These are phyloP conservation scores for Lepas anatifera DNA, from an alignment of 2,888 invertebrate genomes.

Conservation along the genomic window DNA sequence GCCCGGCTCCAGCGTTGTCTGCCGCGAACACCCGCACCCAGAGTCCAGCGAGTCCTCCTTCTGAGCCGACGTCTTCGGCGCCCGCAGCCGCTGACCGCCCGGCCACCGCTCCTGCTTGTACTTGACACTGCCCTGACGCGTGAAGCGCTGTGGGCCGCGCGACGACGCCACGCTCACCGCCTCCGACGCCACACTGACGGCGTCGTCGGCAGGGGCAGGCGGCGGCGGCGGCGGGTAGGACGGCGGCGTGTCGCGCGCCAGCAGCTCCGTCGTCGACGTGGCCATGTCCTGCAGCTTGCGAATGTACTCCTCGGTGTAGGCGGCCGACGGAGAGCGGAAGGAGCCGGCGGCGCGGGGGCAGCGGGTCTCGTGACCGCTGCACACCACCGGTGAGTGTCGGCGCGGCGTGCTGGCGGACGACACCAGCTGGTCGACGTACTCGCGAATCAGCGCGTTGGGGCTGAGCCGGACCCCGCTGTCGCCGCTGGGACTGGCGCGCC, in stretches of 20 bases:
- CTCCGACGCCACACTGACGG: background rate
- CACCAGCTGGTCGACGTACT: conserved; percentile 10
- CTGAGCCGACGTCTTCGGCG: background rate
- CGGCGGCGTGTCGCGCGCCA: background rate
- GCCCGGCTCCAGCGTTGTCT: background rate
- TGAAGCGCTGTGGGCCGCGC: conserved; percentile 4
- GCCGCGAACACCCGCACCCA: background rate
- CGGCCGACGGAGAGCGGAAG: background rate
- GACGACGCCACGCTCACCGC: background rate
- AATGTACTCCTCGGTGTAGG: conserved; percentile 7
- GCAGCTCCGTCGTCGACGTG: background rate
- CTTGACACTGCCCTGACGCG: conserved; percentile 5
- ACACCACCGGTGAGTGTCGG: background rate
- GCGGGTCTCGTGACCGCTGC: background rate
- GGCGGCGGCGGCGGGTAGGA: background rate
- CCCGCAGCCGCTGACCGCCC: background rate
- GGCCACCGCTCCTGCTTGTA: conserved; percentile 11
- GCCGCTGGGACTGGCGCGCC: conserved; percentile 20
- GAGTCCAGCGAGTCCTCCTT: conserved; percentile 8
- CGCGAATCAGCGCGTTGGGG: background rate
- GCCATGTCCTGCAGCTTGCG: conserved; percentile 8
- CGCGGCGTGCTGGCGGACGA: conserved; percentile 1
- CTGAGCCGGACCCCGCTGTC: background rate
- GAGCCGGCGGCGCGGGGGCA: background rate
- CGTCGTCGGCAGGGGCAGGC: background rate